A percentile compares a stretch with the other conserved stretches of the same genome.
Conservation (phyloP, 2,797 vertebrate species). For the Eupleurogrammus muticus region DNA sequence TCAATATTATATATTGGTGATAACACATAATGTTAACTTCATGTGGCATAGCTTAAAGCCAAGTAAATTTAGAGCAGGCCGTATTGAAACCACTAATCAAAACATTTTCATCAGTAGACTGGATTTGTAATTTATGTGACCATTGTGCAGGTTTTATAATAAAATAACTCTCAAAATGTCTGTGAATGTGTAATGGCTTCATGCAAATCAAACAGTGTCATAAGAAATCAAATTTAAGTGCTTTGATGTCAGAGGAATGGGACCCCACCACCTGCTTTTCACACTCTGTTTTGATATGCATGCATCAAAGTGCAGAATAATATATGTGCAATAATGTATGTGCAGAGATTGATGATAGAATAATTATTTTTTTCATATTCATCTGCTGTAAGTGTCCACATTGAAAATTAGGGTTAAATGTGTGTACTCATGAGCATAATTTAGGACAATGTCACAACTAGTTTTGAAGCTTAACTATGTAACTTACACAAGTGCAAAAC, state of each 20-base stretch:
- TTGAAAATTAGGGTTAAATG: too few relatives aligned
- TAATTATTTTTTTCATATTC: too few relatives aligned
- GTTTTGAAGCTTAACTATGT: too few relatives aligned
- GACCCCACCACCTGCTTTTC: not conserved
- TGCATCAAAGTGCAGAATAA: too few relatives aligned
- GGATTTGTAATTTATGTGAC: constrained; percentile 57
- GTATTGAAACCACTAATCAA: constrained; percentile 60
- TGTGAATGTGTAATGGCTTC: constrained; percentile 37
- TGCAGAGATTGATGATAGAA: too few relatives aligned
- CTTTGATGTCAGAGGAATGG: too few relatives aligned
- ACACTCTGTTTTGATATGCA: not conserved
- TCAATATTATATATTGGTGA: constrained; percentile 36
- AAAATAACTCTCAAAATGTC: constrained; percentile 55
- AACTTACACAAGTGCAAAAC: too few relatives aligned
- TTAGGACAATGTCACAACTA: too few relatives aligned
- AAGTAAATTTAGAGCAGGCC: constrained; percentile 32
- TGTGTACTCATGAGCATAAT: too few relatives aligned
- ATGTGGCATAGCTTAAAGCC: constrained; percentile 37
- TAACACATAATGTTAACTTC: constrained; percentile 27
- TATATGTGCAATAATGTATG: too few relatives aligned
- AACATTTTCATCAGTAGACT: constrained; percentile 45
- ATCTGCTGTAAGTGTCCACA: too few relatives aligned
- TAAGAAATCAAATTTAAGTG: not conserved
- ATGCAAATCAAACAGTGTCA: constrained; percentile 23
- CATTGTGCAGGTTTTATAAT: constrained; percentile 63